These are phyloP conservation scores for Ametastegia equiseti DNA, from an alignment of 2,888 invertebrate species.

Conservation along the genomic window DNA sequence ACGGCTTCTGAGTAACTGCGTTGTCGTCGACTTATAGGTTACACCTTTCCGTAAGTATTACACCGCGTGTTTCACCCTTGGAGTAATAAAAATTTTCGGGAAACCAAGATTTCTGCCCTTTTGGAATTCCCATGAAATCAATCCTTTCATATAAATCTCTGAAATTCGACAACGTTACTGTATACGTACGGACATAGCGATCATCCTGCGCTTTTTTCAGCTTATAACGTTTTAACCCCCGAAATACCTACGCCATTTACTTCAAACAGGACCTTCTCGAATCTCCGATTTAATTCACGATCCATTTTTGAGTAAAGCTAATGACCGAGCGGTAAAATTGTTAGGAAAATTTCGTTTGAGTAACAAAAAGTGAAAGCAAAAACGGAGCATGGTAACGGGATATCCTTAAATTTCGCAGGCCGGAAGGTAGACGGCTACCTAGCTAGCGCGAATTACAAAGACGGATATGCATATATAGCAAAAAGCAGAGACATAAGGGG, in stretches of 20 bases:
- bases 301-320: background rate
- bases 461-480: constrained; percentile 5
- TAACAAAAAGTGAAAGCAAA: background rate
- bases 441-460: constrained; percentile 38
- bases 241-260: background rate
- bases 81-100: constrained; percentile 8
- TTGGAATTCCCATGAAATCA: background rate
- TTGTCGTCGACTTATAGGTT: constrained; percentile 19
- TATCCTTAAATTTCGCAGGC: constrained; percentile 1
- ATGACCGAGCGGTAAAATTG: background rate
- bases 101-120: background rate
- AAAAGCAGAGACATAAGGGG: background rate
- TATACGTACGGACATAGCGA: no score
- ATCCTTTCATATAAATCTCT: background rate
- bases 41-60: background rate
- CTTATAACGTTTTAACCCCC: background rate
- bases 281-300: constrained; percentile 30
- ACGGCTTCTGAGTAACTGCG: constrained; percentile 36
- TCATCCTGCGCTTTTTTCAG: background rate
- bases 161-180: background rate
- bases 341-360: constrained; percentile 16
- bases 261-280: background rate
- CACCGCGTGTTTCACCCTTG: background rate
- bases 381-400: constrained; percentile 14
- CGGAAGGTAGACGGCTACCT: constrained; percentile 38